Conservation (phyloP, 2,888 invertebrate genomes). For the Camponotus fellah region DNA sequence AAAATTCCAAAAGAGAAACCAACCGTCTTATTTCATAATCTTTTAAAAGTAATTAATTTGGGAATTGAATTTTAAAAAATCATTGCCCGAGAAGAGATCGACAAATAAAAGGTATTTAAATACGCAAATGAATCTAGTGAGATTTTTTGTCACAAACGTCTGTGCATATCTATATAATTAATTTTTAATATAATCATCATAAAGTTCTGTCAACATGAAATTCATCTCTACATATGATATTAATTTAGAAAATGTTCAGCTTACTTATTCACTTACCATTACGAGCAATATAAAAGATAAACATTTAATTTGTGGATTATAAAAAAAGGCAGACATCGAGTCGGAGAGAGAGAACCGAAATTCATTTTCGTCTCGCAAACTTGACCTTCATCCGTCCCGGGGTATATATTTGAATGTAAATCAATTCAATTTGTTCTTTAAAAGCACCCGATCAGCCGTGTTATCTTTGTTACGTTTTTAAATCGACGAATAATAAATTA, state of each 20-base stretch:
- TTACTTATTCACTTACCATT: background rate
- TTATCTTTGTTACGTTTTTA: constrained; percentile 30
- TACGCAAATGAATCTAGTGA: background rate
- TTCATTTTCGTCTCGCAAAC: constrained; percentile 5
- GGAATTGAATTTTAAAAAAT: background rate
- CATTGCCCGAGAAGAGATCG: background rate
- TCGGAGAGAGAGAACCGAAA: background rate
- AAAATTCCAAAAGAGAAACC: background rate
- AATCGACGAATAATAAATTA: constrained; percentile 26
- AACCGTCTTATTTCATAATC: background rate
- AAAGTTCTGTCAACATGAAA: background rate
- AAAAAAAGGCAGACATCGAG: background rate
- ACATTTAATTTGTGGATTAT: background rate
- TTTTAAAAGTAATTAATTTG: background rate
- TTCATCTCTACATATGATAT: background rate
- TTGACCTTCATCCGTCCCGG: constrained; percentile 9
- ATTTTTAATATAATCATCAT: background rate
- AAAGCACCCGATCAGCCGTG: background rate
- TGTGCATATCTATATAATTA: background rate
- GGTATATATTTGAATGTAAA: constrained; percentile 19
- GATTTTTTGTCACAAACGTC: background rate
- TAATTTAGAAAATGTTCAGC: background rate
- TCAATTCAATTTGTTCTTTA: constrained; percentile 33
- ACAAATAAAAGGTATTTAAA: constrained; percentile 23
- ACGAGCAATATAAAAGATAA: background rate